Evolutionary conservation across 2,113 vertebrate species (phyloP), one percentile per base, ranked within the genome.

Genomic region (Aix galericulata): DNA sequence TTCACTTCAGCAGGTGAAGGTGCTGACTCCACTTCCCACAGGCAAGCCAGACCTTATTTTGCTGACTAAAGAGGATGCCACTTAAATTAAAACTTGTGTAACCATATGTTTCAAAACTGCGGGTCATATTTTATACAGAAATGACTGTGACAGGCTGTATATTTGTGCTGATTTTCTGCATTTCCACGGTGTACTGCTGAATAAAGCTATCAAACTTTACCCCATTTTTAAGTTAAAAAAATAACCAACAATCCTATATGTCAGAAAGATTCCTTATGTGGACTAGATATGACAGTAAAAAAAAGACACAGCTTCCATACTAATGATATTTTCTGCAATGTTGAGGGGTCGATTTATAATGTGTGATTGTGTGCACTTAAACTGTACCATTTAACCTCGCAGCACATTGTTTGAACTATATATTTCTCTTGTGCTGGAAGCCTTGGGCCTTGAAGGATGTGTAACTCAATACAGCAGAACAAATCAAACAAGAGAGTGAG

Each of bases 31-130:
- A 85, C 91, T 93, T 96, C 95, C 97, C 58, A 1, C 92, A 91
- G 88, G 96, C 92, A 95, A 94, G 94, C 95, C 94, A 91, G 88
- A 93, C 88, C 52, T 62, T 44, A 67, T 97, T 97, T 89, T 97
- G 97, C 97, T 98, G 97, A 98, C 96, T 97, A 96, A 95, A 97
- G 97, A 98, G 97, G 96, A 98, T 96, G 95, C 95, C 97, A 97
- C 94, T 92, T 98, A 96, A 97, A 97, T 97, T 97, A 98, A 97
- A 98, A 97, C 84, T 96, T 89, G 86, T 93, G 76, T 91, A 97
- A 80, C 97, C 98, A 97, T 98, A 98, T 98, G 97, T 95, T 97
- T 98, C 95, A 97, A 97, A 97, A 97, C 72, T 75, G 88, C 44
- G 13, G 97, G 93, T 97, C 97, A 97, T 98, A 98, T 98, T 98